Conservation (phyloP, 1,140 invertebrate species). For the Macrostomum lignano region DNA sequence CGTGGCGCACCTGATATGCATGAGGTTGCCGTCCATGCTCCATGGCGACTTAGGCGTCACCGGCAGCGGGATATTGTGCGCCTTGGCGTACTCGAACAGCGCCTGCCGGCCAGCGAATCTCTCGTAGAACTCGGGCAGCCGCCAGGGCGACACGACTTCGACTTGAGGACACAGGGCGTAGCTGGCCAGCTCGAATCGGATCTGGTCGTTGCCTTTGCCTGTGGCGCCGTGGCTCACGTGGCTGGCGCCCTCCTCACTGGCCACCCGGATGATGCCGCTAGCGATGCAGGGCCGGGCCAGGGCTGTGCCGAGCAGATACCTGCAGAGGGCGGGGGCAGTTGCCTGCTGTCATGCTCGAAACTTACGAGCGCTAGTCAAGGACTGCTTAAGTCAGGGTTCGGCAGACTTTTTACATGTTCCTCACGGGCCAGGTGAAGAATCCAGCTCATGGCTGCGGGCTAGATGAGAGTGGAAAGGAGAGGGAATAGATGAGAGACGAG, state of each 20-base stretch:
- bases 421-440: too few relatives aligned
- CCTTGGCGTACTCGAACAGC: slow-evolving; percentile 42
- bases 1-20: slow-evolving; percentile 48
- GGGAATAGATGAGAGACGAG: too few relatives aligned
- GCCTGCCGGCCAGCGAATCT: slow-evolving; percentile 43
- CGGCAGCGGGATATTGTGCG: slow-evolving; percentile 41
- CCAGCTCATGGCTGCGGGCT: too few relatives aligned
- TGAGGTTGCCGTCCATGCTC: slow-evolving; percentile 56
- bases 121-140: slow-evolving; percentile 41
- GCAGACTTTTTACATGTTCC: too few relatives aligned
- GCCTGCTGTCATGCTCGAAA: too few relatives aligned
- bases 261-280: too few relatives aligned
- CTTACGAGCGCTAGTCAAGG: too few relatives aligned
- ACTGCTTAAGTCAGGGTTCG: too few relatives aligned
- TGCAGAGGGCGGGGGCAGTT: too few relatives aligned
- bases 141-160: slow-evolving; percentile 43
- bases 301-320: slow-evolving; percentile 48
- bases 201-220: slow-evolving; percentile 58
- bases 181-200: slow-evolving; percentile 46
- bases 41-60: slow-evolving; percentile 46
- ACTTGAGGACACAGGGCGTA: slow-evolving; percentile 42
- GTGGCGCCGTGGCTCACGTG: too few relatives aligned
- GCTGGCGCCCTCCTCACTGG: too few relatives aligned
- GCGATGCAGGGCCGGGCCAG: slow-evolving; percentile 50
- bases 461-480: too few relatives aligned